Conservation (phyloP, 1,140 invertebrate genomes). For the Acromyrmex charruanus region DNA sequence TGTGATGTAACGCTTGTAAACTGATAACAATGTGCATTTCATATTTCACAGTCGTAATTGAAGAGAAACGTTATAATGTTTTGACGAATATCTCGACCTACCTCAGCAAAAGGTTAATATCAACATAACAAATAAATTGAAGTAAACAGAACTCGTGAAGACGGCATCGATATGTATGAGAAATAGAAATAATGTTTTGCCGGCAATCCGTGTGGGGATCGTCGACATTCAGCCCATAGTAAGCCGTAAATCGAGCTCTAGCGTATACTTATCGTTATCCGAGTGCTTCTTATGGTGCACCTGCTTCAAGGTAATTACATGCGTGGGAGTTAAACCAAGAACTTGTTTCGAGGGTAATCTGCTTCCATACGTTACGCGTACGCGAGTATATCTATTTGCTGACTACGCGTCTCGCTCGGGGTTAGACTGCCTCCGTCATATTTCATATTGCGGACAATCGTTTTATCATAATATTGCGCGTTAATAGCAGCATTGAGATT, state of each 20-base stretch:
- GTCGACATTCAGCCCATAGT: slow-evolving; percentile 48
- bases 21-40: slow-evolving; percentile 15
- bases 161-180: background rate
- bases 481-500: slow-evolving; percentile 20
- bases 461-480: slow-evolving; percentile 9
- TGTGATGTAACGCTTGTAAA: background rate
- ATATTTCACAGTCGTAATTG: background rate
- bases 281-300: slow-evolving; percentile 66
- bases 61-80: background rate
- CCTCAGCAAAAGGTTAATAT: background rate
- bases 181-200: slow-evolving; percentile 2
- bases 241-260: slow-evolving; percentile 47
- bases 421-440: slow-evolving; percentile 28
- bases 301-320: slow-evolving; percentile 75
- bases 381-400: slow-evolving; percentile 57
- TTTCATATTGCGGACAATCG: slow-evolving; percentile 5
- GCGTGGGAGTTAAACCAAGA: slow-evolving; percentile 82
- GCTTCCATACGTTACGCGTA: slow-evolving; percentile 78
- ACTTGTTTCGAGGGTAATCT: slow-evolving; percentile 81
- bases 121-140: no score
- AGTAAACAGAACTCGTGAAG: background rate
- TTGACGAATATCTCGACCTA: background rate
- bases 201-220: slow-evolving; percentile 17
- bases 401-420: slow-evolving; percentile 46
- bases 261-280: slow-evolving; percentile 68